Evolutionary conservation across 2,113 vertebrate genomes (phyloP).

Genomic region (Ochotona curzoniae): DNA sequence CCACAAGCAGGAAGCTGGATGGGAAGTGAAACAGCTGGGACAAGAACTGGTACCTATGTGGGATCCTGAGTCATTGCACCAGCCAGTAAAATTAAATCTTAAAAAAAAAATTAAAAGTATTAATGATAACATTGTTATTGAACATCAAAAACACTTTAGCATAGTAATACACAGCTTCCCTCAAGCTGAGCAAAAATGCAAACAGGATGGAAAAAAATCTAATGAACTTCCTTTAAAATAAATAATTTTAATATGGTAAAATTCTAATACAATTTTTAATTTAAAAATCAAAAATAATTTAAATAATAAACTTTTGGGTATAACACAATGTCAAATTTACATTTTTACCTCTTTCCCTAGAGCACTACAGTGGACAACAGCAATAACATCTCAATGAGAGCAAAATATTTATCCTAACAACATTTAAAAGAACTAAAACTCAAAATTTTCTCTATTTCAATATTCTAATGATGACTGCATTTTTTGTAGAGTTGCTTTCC

Average conservation of each 20-base stretch:
- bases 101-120: too few species aligned
- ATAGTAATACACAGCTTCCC: background rate
- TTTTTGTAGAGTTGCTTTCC: slow-evolving; percentile 10
- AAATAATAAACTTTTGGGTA: background rate
- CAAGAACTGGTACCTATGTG: too few species aligned
- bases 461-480: background rate
- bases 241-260: too few species aligned
- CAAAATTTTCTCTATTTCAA: background rate
- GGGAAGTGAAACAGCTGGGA: too few species aligned
- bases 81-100: too few species aligned
- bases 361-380: background rate
- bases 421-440: slow-evolving; percentile 41
- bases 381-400: slow-evolving; percentile 36
- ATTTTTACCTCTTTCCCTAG: slow-evolving; percentile 26
- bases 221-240: too few species aligned
- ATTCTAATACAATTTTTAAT: too few species aligned
- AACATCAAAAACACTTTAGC: slow-evolving; percentile 27
- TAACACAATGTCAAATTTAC: slow-evolving; percentile 9
- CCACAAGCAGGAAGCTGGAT: too few species aligned
- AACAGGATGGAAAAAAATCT: background rate
- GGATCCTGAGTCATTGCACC: too few species aligned
- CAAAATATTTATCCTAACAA: slow-evolving; percentile 31
- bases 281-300: too few species aligned
- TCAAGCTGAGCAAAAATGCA: slow-evolving; percentile 28
- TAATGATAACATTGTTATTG: background rate